phyloP scores from a whole-genome alignment of 2,797 vertebrate species.

The Bradypodion ventrale region DNA sequence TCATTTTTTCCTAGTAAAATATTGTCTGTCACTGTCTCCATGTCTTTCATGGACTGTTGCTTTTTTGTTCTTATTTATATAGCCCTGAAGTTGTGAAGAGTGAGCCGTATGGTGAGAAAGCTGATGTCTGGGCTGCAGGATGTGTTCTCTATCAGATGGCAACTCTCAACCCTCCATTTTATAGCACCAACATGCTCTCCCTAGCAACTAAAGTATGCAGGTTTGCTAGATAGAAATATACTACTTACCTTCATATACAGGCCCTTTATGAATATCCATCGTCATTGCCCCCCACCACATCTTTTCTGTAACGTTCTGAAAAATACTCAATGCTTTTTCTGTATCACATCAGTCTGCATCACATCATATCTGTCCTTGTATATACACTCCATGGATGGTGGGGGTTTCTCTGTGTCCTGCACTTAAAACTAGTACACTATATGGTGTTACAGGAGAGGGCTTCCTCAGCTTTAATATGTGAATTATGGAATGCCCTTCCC shows the following conservation, averaged over 20 bases:
- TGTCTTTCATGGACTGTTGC: not conserved
- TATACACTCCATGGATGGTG: no score
- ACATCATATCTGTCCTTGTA: no score
- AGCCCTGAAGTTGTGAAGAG: conserved; percentile 91
- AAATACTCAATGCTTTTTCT: no score
- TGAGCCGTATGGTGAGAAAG: conserved; percentile 90
- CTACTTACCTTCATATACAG: not conserved
- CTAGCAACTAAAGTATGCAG: conserved; percentile 84
- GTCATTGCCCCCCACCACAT: no score
- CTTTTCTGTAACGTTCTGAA: not conserved
- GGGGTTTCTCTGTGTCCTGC: no score
- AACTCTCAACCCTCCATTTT: conserved; percentile 86
- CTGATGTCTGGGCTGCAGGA: conserved; percentile 90
- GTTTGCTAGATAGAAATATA: conserved; percentile 15
- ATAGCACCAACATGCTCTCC: conserved; percentile 89
- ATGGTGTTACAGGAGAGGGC: no score
- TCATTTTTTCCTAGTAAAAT: not conserved
- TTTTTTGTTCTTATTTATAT: conserved; percentile 40
- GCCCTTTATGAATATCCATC: not conserved
- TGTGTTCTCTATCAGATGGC: conserved; percentile 92
- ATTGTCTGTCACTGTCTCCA: not conserved
- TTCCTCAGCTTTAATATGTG: no score
- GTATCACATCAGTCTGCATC: no score
- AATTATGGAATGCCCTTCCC: no score
- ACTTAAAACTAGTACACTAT: no score